Percentiles rank a stretch among this genome's conserved stretches.
These are phyloP conservation scores for Agrotis ipsilon DNA, from an alignment of 2,888 invertebrate genomes.

Conservation along the genomic window DNA sequence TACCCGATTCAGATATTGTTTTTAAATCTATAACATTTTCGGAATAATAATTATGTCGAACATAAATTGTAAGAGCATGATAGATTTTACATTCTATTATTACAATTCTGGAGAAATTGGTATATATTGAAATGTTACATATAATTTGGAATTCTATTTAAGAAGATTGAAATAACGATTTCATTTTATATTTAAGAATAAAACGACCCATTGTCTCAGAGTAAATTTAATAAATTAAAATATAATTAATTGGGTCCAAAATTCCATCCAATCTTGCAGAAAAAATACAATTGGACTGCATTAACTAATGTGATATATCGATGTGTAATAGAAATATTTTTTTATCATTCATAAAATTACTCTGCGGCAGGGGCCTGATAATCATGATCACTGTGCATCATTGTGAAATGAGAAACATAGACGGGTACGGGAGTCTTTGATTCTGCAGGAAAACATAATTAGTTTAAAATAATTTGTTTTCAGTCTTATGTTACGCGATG, in stretches of 20 bases:
- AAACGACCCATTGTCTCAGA: constrained; percentile 83
- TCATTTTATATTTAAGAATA: constrained; percentile 76
- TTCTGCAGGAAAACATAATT: constrained; percentile 89
- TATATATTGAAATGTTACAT: constrained; percentile 85
- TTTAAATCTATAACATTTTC: constrained; percentile 72
- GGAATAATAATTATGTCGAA: constrained; percentile 80
- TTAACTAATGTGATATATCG: constrained; percentile 84
- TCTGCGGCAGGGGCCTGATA: constrained; percentile 82
- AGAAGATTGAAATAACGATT: constrained; percentile 76
- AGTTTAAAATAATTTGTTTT: constrained; percentile 76
- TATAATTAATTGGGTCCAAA: constrained; percentile 89
- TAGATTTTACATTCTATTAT: constrained; percentile 79
- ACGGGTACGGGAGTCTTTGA: constrained; percentile 91
- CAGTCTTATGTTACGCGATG: constrained; percentile 63
- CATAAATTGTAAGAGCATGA: constrained; percentile 81
- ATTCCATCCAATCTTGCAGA: constrained; percentile 88
- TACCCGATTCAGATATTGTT: constrained; percentile 71
- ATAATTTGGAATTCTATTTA: constrained; percentile 84
- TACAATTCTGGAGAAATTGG: constrained; percentile 81
- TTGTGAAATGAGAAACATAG: constrained; percentile 82
- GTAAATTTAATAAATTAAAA: constrained; percentile 80
- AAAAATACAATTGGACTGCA: constrained; percentile 85
- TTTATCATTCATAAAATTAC: constrained; percentile 81
- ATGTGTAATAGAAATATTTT: constrained; percentile 83
- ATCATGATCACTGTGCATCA: constrained; percentile 75